phyloP scores from a whole-genome alignment of 2,888 invertebrate genomes.

The Cheilosia grossa region DNA sequence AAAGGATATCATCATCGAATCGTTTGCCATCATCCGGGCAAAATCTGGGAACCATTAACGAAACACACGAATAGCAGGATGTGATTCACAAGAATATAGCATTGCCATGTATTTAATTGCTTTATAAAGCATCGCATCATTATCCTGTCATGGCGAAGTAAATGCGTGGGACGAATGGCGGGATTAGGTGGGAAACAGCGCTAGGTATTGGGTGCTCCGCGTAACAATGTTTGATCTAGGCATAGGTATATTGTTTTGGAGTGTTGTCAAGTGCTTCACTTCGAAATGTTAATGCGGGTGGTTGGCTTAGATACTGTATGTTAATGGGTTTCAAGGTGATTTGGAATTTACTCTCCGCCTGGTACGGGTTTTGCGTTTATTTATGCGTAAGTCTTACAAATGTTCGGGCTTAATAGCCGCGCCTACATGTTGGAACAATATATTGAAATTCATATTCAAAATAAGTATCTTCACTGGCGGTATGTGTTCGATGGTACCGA shows the following conservation, averaged over 20 bases:
- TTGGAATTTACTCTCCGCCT: conserved; percentile 35
- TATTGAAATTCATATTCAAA: conserved; percentile 12
- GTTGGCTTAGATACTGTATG: conserved; percentile 29
- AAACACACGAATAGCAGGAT: conserved; percentile 49
- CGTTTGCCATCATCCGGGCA: neutral
- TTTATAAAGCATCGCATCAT: conserved; percentile 60
- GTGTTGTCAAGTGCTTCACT: conserved; percentile 31
- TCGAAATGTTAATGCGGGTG: conserved; percentile 30
- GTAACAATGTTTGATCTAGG: conserved; percentile 27
- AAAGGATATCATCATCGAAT: conserved; percentile 42
- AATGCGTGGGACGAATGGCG: conserved; percentile 47
- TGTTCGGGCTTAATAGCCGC: conserved; percentile 41
- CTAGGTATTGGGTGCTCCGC: conserved; percentile 11
- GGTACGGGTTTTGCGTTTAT: conserved; percentile 27
- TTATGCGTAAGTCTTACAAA: conserved; percentile 37
- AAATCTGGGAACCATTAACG: conserved; percentile 41
- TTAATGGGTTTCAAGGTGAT: conserved; percentile 50
- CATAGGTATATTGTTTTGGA: conserved; percentile 32
- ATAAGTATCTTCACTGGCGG: too few species aligned
- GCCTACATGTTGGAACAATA: neutral
- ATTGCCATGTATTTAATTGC: conserved; percentile 61
- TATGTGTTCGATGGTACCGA: too few species aligned
- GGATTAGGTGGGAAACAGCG: conserved; percentile 37
- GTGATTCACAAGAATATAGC: conserved; percentile 51
- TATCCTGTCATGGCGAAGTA: conserved; percentile 34